A percentile compares a stretch with the other conserved stretches of the same genome.
These are phyloP conservation scores for Petrocephalus microphthalmus DNA, from an alignment of 2,113 vertebrate genomes.

Conservation along the genomic window DNA sequence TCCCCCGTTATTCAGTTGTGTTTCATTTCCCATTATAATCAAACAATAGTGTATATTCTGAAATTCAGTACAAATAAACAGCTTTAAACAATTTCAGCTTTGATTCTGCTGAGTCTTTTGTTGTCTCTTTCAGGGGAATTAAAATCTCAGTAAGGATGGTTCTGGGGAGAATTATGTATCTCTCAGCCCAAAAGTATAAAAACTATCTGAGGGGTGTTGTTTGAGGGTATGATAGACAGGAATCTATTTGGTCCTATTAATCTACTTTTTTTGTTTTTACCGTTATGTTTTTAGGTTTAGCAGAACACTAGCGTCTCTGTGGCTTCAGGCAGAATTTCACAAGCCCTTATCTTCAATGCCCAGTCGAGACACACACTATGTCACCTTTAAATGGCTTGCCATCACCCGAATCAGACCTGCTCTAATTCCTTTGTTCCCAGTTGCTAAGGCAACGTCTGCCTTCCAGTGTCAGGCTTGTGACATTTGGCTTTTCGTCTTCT, in stretches of 20 bases:
- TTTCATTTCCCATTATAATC: conserved; percentile 8
- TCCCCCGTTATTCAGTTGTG: neutral
- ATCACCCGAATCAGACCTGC: neutral
- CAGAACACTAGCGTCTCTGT: neutral
- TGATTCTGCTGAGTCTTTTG: neutral
- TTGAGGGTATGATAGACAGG: neutral
- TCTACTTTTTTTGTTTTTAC: neutral
- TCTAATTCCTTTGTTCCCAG: neutral
- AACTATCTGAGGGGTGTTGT: neutral
- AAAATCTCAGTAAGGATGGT: neutral
- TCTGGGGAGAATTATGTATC: neutral
- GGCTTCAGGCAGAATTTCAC: neutral
- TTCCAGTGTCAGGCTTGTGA: neutral
- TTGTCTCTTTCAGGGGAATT: neutral
- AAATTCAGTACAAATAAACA: conserved; percentile 5
- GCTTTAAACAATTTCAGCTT: neutral
- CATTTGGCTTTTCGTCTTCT: conserved; percentile 7
- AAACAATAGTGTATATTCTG: conserved; percentile 4
- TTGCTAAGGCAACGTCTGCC: conserved; percentile 1
- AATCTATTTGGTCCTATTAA: neutral
- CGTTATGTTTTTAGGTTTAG: neutral
- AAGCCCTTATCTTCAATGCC: neutral
- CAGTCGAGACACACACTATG: neutral
- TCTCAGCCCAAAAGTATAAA: neutral
- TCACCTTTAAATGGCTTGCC: neutral